Base-by-base conservation (phyloP, 2,113 vertebrate species). In the Notarius lentiginosus region DNA sequence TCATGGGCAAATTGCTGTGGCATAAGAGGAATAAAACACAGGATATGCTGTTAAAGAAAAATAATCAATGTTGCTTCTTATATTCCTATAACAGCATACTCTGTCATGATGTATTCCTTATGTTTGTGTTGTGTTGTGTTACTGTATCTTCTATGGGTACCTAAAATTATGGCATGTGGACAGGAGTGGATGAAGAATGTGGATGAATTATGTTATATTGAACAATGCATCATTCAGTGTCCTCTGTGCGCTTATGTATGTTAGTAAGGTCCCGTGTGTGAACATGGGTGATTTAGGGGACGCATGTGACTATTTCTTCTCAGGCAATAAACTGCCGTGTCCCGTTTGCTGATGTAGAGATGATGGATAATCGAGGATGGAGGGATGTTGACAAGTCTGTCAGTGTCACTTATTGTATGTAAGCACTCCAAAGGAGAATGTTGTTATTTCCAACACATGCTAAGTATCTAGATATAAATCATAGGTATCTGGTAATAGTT, bases 381-480 rank as follows among this genome's bases (percentile, higher is more conserved):
- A 61, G 63, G 56, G 51, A 55, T 60, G 18, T n/a, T 53, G 73
- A 55, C 9, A 58, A 70, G 87, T n/a, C 63, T 72, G 75, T 53
- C 34, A 84, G 66, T 61, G 66, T 72, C 58, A 61, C 77, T 66
- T 79, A 60, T 47, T 76, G 58, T 53, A 76, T 47, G 27, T 76
- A 85, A 66, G n/a, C 47, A 53, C 49, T 82, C 15, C 30, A 65
- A 73, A 73, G 14, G 24, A 55, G 41, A 53, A 41, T 63, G 65
- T 14, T 63, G 75, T 82, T 84, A 53, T 84, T 61, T 85, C 85
- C 47, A 65, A 58, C 68, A 73, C 41, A 72, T 85, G 7, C 58
- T 81, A 27, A 63, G 63, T 49, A 84, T 89, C 84, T 49, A 34
- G 47, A 58, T 79, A 24, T 49, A n/a, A 49, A 24, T 75, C 41